These are phyloP conservation scores for Meloe dianella DNA, from an alignment of 2,888 invertebrate species.

Conservation along the genomic window DNA sequence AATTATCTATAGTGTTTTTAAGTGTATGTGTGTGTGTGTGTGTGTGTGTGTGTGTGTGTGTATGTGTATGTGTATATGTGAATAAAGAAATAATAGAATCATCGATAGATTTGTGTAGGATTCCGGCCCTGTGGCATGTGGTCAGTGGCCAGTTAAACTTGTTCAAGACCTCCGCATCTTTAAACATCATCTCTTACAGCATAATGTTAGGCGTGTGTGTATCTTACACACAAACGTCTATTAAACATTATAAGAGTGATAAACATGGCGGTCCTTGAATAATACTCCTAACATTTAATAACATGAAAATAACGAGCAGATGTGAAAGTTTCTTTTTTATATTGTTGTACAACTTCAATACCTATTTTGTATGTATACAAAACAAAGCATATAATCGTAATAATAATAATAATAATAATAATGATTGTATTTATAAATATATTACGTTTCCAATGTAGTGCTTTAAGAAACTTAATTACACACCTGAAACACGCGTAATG, in stretches of 20 bases:
- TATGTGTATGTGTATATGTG: not conserved
- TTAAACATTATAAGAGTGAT: conserved; percentile 42
- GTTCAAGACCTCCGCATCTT: conserved; percentile 11
- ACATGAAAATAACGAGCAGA: conserved; percentile 45
- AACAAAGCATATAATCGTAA: conserved; percentile 12
- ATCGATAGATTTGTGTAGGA: conserved; percentile 15
- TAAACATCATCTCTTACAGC: not conserved
- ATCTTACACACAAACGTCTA: conserved; percentile 37
- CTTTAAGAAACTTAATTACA: conserved; percentile 33
- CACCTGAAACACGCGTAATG: conserved; percentile 30
- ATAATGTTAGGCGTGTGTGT: conserved; percentile 28
- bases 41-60: not conserved
- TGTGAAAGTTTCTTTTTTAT: conserved; percentile 48
- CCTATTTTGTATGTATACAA: not conserved
- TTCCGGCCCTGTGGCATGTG: conserved; percentile 16
- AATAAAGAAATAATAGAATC: not conserved
- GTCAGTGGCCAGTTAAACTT: conserved; percentile 10
- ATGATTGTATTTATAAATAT: conserved; percentile 36
- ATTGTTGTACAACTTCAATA: conserved; percentile 12
- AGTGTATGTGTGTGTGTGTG: not conserved
- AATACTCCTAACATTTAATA: conserved; percentile 48
- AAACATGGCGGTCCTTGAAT: conserved; percentile 46
- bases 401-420: conserved; percentile 27
- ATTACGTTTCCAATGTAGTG: conserved; percentile 25
- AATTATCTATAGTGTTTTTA: not conserved